Evolutionary conservation across 2,888 invertebrate species (phyloP), one percentile per base, ranked within the genome.

Genomic region (Spodoptera littoralis): DNA sequence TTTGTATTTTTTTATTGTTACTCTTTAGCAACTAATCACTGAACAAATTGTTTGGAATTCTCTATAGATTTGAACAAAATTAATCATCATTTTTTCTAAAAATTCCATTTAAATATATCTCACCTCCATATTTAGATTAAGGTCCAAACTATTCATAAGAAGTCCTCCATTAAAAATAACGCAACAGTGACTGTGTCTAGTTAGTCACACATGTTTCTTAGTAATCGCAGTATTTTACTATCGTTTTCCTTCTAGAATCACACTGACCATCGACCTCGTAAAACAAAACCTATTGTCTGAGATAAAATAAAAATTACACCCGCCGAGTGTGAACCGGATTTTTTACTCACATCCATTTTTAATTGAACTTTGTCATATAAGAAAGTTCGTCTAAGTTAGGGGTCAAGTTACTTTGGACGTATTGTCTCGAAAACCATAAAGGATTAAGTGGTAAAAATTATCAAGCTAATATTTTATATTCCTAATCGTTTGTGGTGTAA

Each of bases 121-220:
- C 36, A 36, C 36, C 36, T 9, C 9, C 8, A 30, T 46, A 54
- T 53, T 48, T 49, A 24, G 4, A 46, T 43, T 8, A 11, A 68
- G 43, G 46, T 44, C 48, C 36, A 48, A 66, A 63, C 41, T 51
- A 43, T 57, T 64, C 64, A 22, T 8, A 64, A 69, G 51, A 65
- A 67, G 45, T 18, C 42, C 27, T 30, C 67, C 73, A 79, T 79
- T 82, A 80, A 60, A 76, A 79, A 85, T 81, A 66, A 81, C 79
- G 59, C 52, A 79, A 74, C 72, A 80, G 86, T 85, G 84, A 83
- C 54, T 71, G 56, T 53, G 30, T 52, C 55, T 62, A 48, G 77
- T 86, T 84, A 86, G 82, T 86, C 85, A 87, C 70, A 77, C 61
- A 52, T 74, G 65, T 62, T 86, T 87, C 86, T 82, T 49, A 64